phyloP scores from a whole-genome alignment of 2,888 invertebrate genomes.

The Noctuana brunneofusca region DNA sequence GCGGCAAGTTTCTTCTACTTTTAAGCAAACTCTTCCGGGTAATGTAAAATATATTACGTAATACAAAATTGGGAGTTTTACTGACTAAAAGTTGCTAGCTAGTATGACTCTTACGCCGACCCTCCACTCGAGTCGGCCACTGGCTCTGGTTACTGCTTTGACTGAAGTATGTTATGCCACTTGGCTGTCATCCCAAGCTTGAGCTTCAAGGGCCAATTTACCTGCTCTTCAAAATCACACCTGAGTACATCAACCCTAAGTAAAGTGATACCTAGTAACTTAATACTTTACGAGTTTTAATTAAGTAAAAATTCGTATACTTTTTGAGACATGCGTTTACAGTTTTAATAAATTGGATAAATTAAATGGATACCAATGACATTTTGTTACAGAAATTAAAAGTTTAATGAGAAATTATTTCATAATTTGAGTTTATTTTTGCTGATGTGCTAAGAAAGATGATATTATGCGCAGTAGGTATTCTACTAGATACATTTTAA shows the following conservation, averaged over 20 bases:
- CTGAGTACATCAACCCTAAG: constrained; percentile 20
- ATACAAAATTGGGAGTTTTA: constrained; percentile 12
- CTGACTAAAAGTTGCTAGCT: constrained; percentile 15
- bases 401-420: no score
- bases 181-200: constrained; percentile 29
- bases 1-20: background rate
- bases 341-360: background rate
- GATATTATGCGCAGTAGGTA: no score
- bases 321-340: background rate
- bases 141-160: constrained; percentile 28
- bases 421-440: no score
- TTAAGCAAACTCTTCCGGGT: constrained; percentile 16
- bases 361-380: background rate
- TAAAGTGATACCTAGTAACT: background rate
- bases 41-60: constrained; percentile 23
- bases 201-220: constrained; percentile 28
- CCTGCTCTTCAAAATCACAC: constrained; percentile 27
- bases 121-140: constrained; percentile 23
- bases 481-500: no score
- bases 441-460: no score
- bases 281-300: background rate
- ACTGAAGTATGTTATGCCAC: constrained; percentile 35
- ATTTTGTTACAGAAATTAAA: no score
- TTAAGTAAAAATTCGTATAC: background rate
- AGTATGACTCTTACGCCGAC: constrained; percentile 13